These are phyloP conservation scores for Geodia barretti DNA, from an alignment of 37 sponge, comb jelly and placozoan genomes.

Conservation along the genomic window DNA sequence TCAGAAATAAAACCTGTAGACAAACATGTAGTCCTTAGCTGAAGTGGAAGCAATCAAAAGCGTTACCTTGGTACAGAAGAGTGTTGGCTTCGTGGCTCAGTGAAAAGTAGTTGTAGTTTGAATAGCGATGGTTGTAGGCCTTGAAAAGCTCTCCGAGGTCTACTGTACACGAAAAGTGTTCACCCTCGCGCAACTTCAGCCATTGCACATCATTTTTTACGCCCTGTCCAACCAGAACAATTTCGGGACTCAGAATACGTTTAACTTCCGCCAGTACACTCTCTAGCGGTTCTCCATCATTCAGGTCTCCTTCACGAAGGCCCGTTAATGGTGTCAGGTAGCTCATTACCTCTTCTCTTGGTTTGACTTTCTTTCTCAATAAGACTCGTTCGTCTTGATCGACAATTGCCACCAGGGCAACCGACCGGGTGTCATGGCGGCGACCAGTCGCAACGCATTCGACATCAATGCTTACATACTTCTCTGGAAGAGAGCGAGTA, in stretches of 20 bases:
- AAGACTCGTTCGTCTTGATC: slow-evolving; percentile 24
- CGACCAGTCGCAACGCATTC: slow-evolving; percentile 50
- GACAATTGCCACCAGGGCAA: slow-evolving; percentile 33
- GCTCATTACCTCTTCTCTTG: slow-evolving; percentile 20
- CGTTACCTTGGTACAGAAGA: slow-evolving; percentile 27
- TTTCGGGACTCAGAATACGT: slow-evolving; percentile 33
- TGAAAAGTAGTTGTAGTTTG: slow-evolving; percentile 16
- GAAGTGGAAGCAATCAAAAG: too few relatives aligned
- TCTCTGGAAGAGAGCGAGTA: not conserved
- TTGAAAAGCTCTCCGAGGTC: slow-evolving; percentile 48
- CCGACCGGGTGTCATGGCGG: slow-evolving; percentile 32
- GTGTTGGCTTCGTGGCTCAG: slow-evolving; percentile 52
- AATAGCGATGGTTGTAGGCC: slow-evolving; percentile 51
- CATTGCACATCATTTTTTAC: slow-evolving; percentile 38
- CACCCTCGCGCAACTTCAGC: slow-evolving; percentile 40
- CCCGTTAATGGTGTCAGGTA: slow-evolving; percentile 62
- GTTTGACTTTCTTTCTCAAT: slow-evolving; percentile 24
- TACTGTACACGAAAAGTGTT: slow-evolving; percentile 14
- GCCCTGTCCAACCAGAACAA: slow-evolving; percentile 52
- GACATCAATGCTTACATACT: slow-evolving; percentile 27
- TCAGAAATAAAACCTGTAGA: slow-evolving; percentile 19
- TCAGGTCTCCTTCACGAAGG: slow-evolving; percentile 33
- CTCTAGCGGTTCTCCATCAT: slow-evolving; percentile 1
- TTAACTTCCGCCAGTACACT: slow-evolving; percentile 38
- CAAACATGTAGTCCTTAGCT: too few relatives aligned